phyloP scores from a whole-genome alignment of 2,888 invertebrate species.

The Anoplius nigerrimus region DNA sequence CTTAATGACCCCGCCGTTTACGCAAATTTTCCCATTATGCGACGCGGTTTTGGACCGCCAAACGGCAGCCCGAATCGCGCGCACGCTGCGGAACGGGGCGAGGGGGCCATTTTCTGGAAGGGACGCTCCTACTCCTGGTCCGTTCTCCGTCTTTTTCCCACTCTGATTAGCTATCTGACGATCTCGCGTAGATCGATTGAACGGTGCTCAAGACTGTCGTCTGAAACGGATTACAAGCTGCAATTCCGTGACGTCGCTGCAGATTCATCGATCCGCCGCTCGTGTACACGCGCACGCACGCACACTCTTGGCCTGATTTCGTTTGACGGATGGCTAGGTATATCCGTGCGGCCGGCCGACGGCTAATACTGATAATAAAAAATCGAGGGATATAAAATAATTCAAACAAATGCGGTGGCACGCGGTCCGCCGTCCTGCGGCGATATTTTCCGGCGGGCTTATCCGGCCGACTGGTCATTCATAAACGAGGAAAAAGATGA shows the following conservation, averaged over 20 bases:
- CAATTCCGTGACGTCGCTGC: too few relatives aligned
- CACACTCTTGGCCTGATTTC: too few relatives aligned
- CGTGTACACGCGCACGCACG: too few relatives aligned
- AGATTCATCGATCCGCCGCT: too few relatives aligned
- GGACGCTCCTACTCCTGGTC: too few relatives aligned
- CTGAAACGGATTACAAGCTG: too few relatives aligned
- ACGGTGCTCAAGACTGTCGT: too few relatives aligned
- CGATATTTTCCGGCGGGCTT: conserved; percentile 70
- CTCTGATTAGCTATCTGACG: too few relatives aligned
- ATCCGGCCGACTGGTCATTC: conserved; percentile 73
- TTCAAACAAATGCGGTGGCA: conserved; percentile 72
- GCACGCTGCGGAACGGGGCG: conserved; percentile 25
- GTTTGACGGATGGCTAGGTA: not conserved
- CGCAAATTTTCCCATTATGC: conserved; percentile 75
- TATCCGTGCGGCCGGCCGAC: conserved; percentile 22
- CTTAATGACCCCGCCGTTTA: conserved; percentile 75
- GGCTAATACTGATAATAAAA: conserved; percentile 71
- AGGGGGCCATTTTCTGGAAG: conserved; percentile 53
- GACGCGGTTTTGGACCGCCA: conserved; percentile 69
- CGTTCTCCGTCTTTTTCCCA: too few relatives aligned
- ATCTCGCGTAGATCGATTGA: too few relatives aligned
- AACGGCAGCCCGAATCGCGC: conserved; percentile 57
- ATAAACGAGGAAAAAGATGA: conserved; percentile 68
- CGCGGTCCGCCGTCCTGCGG: conserved; percentile 51
- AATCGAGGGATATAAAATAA: conserved; percentile 74